A percentile compares a stretch with the other conserved stretches of the same genome.
phyloP scores from a whole-genome alignment of 2,888 invertebrate species.

The Caenorhabditis japonica region DNA sequence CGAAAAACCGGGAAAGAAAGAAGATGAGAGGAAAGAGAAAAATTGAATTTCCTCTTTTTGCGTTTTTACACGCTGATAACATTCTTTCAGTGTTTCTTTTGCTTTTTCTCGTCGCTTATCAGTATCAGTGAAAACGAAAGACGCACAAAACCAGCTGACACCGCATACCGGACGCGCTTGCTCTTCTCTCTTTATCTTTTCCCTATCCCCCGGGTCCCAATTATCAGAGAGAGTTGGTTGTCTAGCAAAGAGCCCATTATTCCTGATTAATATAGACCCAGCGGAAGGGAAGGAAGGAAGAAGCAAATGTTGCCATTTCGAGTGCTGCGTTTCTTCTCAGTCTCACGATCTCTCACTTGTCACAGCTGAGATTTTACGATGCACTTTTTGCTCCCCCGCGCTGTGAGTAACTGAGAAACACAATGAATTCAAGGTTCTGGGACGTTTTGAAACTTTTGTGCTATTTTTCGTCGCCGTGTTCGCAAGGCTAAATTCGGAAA shows the following conservation, averaged over 20 bases:
- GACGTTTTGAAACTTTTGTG: too few species aligned
- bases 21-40: background rate
- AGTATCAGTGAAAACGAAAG: slow-evolving; percentile 38
- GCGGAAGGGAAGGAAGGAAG: slow-evolving; percentile 25
- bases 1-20: background rate
- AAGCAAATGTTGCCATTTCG: slow-evolving; percentile 43
- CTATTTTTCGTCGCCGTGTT: too few species aligned
- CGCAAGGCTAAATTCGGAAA: too few species aligned
- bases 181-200: too few species aligned
- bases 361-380: slow-evolving; percentile 50
- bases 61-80: slow-evolving; percentile 23
- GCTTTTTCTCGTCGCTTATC: slow-evolving; percentile 9
- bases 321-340: slow-evolving; percentile 30
- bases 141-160: slow-evolving; percentile 45
- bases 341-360: slow-evolving; percentile 3
- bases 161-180: background rate
- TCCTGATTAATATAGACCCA: slow-evolving; percentile 49
- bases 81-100: slow-evolving; percentile 4
- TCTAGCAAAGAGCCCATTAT: slow-evolving; percentile 28
- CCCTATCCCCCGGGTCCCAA: slow-evolving; percentile 2
- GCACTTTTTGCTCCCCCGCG: slow-evolving; percentile 19
- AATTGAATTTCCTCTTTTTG: slow-evolving; percentile 2
- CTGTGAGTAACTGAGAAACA: too few species aligned
- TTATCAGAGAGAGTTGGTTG: slow-evolving; percentile 41
- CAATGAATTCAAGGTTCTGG: too few species aligned